Evolutionary conservation across 2,113 vertebrate genomes (phyloP), one percentile per base, ranked within the genome.

Genomic region (Rhipidura dahli): DNA sequence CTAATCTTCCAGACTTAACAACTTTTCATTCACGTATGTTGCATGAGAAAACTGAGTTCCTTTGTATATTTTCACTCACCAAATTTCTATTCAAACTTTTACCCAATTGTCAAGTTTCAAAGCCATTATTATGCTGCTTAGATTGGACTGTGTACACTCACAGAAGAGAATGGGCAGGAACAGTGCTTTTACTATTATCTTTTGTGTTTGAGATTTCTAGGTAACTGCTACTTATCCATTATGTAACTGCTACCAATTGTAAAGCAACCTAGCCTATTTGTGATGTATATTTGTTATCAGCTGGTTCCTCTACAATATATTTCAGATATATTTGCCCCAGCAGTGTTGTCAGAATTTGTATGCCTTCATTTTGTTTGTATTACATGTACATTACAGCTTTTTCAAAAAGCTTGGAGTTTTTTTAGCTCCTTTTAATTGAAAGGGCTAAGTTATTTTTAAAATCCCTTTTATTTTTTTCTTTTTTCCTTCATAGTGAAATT

Each of bases 391-490:
- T 40, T 28, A 82, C n/a, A 21, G 1, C 4, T 70, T 87, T 44
- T n/a, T 49, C 23, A 49, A 49, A 26, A 49, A 37, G 13, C 23
- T 30, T 81, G 28, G 21, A 14, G 11, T 7, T 69, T 54, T 82
- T 83, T 33, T 16, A 19, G 0, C 3, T 3, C 4, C 2, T 44
- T 87, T 75, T 79, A 6, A 60, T 28, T 51, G 27, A 79, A 89
- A 76, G 4, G 7, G 20, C 2, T 13, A 30, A 9, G 5, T 54
- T 71, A 4, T 47, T 84, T 93, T 63, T 27, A 4, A 72, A 68
- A 33, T 24, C 0, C 0, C 33, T 26, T 11, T 30, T n/a, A n/a
- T 18, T 15, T 5, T 13, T 16, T 7, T 4, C 15, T 1, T 31
- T 56, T 33, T 24, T 42, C 15, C 3, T 26, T 45, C 5, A 40